phyloP scores from a whole-genome alignment of 2,113 vertebrate genomes.

The Oenanthe oenanthe region DNA sequence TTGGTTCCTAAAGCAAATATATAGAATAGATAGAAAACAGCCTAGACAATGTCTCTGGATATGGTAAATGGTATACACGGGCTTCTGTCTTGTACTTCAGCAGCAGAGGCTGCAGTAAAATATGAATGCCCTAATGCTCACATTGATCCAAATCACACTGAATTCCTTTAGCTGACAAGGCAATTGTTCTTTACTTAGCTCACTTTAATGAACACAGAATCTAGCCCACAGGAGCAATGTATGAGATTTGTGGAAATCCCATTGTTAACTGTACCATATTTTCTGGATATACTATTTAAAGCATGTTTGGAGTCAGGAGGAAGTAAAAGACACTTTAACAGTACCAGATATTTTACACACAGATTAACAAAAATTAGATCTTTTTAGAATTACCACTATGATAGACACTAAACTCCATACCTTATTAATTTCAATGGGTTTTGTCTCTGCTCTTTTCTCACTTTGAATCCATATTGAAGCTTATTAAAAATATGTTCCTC shows the following conservation, averaged over 20 bases:
- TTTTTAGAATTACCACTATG: not conserved
- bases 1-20: not conserved
- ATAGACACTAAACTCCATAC: not conserved
- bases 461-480: not conserved
- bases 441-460: not conserved
- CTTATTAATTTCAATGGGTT: not conserved
- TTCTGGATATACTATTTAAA: not conserved
- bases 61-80: not conserved
- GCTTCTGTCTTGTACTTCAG: not conserved
- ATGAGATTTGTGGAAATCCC: not conserved
- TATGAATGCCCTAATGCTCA: not conserved
- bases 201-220: not conserved
- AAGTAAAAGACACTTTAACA: not conserved
- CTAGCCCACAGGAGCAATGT: not conserved
- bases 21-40: not conserved
- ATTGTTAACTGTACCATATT: not conserved
- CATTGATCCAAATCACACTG: not conserved
- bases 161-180: not conserved
- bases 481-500: not conserved
- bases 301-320: not conserved
- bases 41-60: not conserved
- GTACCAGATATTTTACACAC: not conserved
- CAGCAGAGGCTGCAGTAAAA: not conserved
- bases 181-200: not conserved
- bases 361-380: not conserved